Percentiles rank a stretch among this genome's conserved stretches.
phyloP scores from a whole-genome alignment of 2,113 vertebrate genomes.

The Campylorhamphus procurvoides region DNA sequence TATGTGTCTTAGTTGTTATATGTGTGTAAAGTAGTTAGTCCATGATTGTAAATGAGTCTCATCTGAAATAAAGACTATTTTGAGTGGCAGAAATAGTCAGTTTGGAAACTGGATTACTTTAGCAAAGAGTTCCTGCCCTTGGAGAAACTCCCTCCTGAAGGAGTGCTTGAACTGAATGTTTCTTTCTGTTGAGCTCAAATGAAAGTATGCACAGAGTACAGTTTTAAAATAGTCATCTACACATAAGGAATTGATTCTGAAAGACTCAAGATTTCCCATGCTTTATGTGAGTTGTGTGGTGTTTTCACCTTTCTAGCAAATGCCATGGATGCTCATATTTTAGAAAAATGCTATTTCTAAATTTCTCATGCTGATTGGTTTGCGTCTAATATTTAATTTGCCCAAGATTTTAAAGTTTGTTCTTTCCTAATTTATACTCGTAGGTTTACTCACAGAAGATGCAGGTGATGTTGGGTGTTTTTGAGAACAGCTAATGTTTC shows the following conservation, averaged over 20 bases:
- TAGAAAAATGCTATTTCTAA: not conserved
- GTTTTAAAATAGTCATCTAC: not conserved
- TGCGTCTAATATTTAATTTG: not conserved
- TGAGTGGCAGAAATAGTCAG: not conserved
- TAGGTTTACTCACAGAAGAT: not conserved
- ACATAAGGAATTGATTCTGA: not conserved
- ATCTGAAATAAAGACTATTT: not conserved
- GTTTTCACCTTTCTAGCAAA: not conserved
- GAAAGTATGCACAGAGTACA: not conserved
- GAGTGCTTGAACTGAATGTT: not conserved
- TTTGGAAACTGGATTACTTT: not conserved
- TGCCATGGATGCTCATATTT: not conserved
- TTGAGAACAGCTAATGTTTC: not conserved
- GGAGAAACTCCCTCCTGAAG: not conserved
- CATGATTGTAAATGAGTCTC: not conserved
- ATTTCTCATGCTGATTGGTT: not conserved
- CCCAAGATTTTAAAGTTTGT: not conserved
- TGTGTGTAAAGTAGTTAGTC: not conserved
- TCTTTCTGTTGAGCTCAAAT: not conserved
- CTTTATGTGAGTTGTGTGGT: not conserved
- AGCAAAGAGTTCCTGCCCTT: not conserved
- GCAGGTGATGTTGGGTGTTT: not conserved
- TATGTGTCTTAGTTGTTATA: not conserved
- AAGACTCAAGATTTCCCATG: rapidly evolving
- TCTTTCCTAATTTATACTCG: not conserved